These are phyloP conservation scores for Lasaia peninsularis DNA, from an alignment of 1,140 invertebrate genomes.

Conservation along the genomic window DNA sequence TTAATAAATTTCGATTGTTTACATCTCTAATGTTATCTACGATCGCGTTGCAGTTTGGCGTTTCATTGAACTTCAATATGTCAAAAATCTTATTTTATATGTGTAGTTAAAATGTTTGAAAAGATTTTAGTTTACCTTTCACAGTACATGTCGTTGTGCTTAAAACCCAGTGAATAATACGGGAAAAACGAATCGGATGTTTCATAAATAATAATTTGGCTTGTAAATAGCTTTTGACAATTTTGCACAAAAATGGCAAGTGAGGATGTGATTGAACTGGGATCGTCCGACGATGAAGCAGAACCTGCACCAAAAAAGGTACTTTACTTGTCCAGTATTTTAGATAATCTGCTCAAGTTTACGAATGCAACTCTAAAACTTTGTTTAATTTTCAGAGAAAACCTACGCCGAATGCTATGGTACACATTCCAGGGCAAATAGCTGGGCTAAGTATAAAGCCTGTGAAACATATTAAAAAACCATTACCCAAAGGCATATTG, in stretches of 20 bases:
- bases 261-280: slow-evolving; percentile 64
- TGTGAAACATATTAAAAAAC: neutral
- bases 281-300: slow-evolving; percentile 62
- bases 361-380: slow-evolving; percentile 9
- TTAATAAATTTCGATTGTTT: no score
- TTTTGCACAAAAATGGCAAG: slow-evolving; percentile 42
- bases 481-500: neutral
- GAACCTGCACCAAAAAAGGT: slow-evolving; percentile 63
- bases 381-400: slow-evolving; percentile 48
- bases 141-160: neutral
- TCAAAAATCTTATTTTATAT: slow-evolving; percentile 1
- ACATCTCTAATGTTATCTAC: no score
- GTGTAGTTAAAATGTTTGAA: slow-evolving; percentile 1
- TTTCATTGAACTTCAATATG: neutral
- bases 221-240: neutral
- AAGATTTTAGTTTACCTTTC: neutral
- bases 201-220: neutral
- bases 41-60: no score
- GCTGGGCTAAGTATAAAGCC: slow-evolving; percentile 44
- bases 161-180: neutral
- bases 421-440: slow-evolving; percentile 51
- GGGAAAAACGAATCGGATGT: neutral
- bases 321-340: neutral
- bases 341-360: neutral
- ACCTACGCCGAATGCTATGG: slow-evolving; percentile 55